phyloP scores from a whole-genome alignment of 2,888 invertebrate genomes.

The Acronicta aceris region DNA sequence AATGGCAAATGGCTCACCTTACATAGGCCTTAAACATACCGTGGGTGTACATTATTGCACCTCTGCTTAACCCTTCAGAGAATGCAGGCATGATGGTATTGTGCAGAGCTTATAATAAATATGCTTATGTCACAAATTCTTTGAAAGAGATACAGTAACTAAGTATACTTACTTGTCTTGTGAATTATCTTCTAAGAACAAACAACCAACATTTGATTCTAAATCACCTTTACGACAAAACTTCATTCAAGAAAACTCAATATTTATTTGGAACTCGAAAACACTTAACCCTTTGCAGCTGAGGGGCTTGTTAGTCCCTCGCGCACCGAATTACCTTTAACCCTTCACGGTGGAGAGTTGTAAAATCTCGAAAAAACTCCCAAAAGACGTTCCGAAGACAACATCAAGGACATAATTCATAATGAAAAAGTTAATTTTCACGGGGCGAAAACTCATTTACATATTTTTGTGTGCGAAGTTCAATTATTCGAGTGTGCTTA shows the following conservation, averaged over 20 bases:
- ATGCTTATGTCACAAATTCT: too few relatives aligned
- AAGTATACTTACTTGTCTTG: background rate
- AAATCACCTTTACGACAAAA: slow-evolving; percentile 57
- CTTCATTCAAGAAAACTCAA: slow-evolving; percentile 54
- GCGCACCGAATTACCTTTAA: slow-evolving; percentile 63
- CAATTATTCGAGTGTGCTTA: slow-evolving; percentile 83
- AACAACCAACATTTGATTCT: slow-evolving; percentile 52
- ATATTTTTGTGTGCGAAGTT: slow-evolving; percentile 84
- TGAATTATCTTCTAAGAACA: slow-evolving; percentile 27
- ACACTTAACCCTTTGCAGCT: slow-evolving; percentile 72
- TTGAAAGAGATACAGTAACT: too few relatives aligned
- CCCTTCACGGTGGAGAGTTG: slow-evolving; percentile 60
- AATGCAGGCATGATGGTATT: too few relatives aligned
- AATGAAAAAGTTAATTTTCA: slow-evolving; percentile 89
- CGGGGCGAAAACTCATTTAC: slow-evolving; percentile 82
- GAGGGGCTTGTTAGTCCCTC: slow-evolving; percentile 62
- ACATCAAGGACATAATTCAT: slow-evolving; percentile 87
- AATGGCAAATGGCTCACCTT: too few relatives aligned
- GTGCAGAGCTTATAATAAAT: too few relatives aligned
- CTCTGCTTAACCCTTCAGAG: too few relatives aligned
- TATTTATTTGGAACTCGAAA: slow-evolving; percentile 57
- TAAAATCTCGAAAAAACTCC: slow-evolving; percentile 87
- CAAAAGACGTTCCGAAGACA: slow-evolving; percentile 82
- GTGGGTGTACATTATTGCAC: too few relatives aligned
- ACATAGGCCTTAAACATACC: too few relatives aligned